Evolutionary conservation across 2,113 vertebrate species (phyloP).

Genomic region (rat (Rattus norvegicus)): GRCr8 NC_086033.1:107263001-107263500

Average conservation of each 20-base stretch:
- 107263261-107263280: neutral
- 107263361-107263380: neutral
- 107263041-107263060: neutral
- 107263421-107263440: neutral
- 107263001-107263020: neutral
- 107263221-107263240: neutral
- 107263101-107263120: neutral
- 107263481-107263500: neutral
- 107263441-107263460: neutral
- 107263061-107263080: neutral
- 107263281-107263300: neutral
- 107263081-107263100: neutral
- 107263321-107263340: neutral
- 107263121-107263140: slow-evolving; percentile 13
- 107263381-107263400: neutral
- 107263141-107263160: neutral
- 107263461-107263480: neutral
- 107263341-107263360: neutral
- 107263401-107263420: neutral
- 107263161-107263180: slow-evolving; percentile 30
- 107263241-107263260: neutral
- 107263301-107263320: neutral
- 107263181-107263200: neutral
- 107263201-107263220: neutral
- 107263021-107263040: neutral